Evolutionary conservation across 2,888 invertebrate genomes (phyloP).

Genomic region (Meteorus cinctellus): DNA sequence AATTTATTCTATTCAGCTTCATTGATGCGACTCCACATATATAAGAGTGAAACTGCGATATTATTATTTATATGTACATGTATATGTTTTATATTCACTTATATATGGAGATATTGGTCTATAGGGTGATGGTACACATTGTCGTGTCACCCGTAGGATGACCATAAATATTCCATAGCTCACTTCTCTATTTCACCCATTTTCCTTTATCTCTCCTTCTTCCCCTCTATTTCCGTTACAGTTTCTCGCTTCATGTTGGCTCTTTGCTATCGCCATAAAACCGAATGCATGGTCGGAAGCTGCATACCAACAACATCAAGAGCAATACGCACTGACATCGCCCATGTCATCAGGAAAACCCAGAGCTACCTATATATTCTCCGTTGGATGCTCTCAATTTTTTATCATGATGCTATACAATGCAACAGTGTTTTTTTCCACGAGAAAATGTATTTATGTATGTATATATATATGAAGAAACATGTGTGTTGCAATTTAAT

Average conservation of each 20-base stretch:
- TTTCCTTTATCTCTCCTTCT: too few species aligned
- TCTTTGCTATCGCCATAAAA: constrained; percentile 14
- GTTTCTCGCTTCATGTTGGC: background rate
- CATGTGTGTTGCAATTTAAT: background rate
- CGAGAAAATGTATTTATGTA: background rate
- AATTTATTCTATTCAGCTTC: background rate
- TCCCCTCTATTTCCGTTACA: background rate
- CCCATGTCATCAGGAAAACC: background rate
- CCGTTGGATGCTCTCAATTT: background rate
- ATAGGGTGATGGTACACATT: constrained; percentile 50
- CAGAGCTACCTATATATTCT: background rate
- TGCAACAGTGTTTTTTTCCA: background rate
- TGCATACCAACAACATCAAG: constrained; percentile 17
- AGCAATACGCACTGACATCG: constrained; percentile 10
- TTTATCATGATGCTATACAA: background rate
- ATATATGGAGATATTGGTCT: background rate
- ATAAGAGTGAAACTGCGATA: background rate
- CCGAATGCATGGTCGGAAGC: constrained; percentile 8
- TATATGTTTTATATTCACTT: too few species aligned
- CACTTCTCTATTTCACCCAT: constrained; percentile 50
- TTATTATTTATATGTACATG: too few species aligned
- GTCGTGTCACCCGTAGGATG: constrained; percentile 57
- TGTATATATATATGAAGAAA: background rate
- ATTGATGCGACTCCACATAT: background rate
- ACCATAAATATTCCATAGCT: constrained; percentile 63